Evolutionary conservation across 2,888 invertebrate species (phyloP), one percentile per base, ranked within the genome.

Genomic region (Hypercompe scribonia): DNA sequence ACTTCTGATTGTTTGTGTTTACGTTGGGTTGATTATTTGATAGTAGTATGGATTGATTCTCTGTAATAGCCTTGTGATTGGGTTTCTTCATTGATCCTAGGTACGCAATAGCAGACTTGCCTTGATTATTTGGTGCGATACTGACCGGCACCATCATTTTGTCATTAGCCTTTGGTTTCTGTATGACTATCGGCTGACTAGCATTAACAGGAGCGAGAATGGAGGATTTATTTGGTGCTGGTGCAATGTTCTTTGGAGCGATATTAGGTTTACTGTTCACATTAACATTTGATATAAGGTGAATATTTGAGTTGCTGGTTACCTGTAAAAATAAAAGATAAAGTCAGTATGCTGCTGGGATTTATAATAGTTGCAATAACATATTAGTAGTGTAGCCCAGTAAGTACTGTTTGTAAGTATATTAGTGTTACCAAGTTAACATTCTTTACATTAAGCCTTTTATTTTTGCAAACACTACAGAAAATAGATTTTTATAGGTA

Each of bases 81-180:
- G 94, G 88, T 84, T 96, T 96, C 85, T 97, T 96, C 31, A 96
- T 92, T 80, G 96, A 94, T 4, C 96, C 94, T 8, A 97, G 89
- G 85, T 96, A 96, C 68, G 96, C 94, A 46, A 96, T 94, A 4
- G 96, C 91, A 78, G 96, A 96, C 87, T 96, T 96, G 28, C 90
- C 84, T 2, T 92, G 89, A 72, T 88, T 84, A 65, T 91, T 88
- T 0, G 95, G 91, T 11, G 95, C 92, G 65, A 95, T 93, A 78
- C 92, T 94, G 39, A 96, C 96, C 0, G 96, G 96, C 2, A 95
- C 94, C 74, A 96, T 93, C 87, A 95, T 92, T 83, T 96, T 96
- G 68, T 96, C 93, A 81, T 89, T 94, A 10, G 89, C 78, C 83
- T 95, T 95, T 33, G 96, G 93, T 87, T 96, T 96, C 82, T 96